A percentile compares a stretch with the other conserved stretches of the same genome.
phyloP scores from a whole-genome alignment of 1,140 invertebrate genomes.

The Hesperophylax magnus region DNA sequence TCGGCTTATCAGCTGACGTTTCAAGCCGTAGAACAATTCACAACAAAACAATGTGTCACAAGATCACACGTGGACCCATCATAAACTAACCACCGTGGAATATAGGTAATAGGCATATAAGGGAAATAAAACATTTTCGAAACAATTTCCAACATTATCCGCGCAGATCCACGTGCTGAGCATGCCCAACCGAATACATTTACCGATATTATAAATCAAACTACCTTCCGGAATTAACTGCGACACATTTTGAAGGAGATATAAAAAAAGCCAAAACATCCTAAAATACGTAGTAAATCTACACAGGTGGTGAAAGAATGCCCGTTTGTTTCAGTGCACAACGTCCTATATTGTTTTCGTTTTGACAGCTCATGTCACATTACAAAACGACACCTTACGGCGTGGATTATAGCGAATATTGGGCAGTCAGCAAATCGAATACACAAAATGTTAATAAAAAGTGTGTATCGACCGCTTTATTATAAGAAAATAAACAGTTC shows the following conservation, averaged over 20 bases:
- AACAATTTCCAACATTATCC: background rate
- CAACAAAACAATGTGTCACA: constrained; percentile 23
- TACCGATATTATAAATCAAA: background rate
- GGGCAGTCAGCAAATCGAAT: background rate
- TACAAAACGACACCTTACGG: constrained; percentile 31
- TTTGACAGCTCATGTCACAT: constrained; percentile 47
- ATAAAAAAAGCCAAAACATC: background rate
- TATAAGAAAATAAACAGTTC: constrained; percentile 38
- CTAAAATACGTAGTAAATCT: background rate
- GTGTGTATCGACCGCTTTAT: constrained; percentile 22
- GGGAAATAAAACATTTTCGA: background rate
- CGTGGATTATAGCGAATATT: constrained; percentile 33
- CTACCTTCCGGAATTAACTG: background rate
- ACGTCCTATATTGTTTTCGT: constrained; percentile 42
- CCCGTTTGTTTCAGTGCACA: constrained; percentile 3
- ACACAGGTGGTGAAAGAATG: constrained; percentile 39
- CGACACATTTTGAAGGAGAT: background rate
- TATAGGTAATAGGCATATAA: background rate
- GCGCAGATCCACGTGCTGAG: constrained; percentile 28
- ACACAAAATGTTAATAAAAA: constrained; percentile 1
- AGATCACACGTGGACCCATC: background rate
- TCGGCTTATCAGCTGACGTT: constrained; percentile 16
- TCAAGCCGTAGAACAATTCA: background rate
- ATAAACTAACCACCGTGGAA: background rate
- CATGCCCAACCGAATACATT: constrained; percentile 10